Evolutionary conservation across 2,888 invertebrate genomes (phyloP), one percentile per base, ranked within the genome.

Genomic region (Thereva unica): DNA sequence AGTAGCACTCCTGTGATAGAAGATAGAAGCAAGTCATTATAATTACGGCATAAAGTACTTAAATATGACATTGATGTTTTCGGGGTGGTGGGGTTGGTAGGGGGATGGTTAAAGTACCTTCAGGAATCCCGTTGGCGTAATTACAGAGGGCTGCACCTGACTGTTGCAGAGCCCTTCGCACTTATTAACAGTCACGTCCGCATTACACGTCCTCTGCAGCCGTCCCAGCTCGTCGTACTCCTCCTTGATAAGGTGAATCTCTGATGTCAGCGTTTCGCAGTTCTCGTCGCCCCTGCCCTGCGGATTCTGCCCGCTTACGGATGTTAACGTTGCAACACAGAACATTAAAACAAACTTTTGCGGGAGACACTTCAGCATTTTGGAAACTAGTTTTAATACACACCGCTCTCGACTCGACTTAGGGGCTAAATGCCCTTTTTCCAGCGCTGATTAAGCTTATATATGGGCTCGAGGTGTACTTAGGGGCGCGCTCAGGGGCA

Each of bases 91-190:
- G 23, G 23, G 23, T 23, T 1, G 23, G 23, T 45, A 42, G 9
- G 12, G 9, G 37, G 9, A 34, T 34, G 4, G 9, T 12, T 34
- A 23, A 50, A 50, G 72, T 61, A 80, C 80, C 75, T 95, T 95
- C 70, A 92, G 83, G 83, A 95, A 95, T 73, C 95, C 95, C 49
- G 93, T 93, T 4, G 92, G 87, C 10, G 93, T 90, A 67, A 91
- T 88, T 42, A 95, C 93, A 57, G 93, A 94, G 2, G 95, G 95
- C 75, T 94, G 92, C 55, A 95, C 93, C 82, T 93, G 93, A 71
- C 95, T 96, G 72, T 86, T 90, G 78, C 96, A 96, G 71, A 91
- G 88, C 35, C 96, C 96, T 80, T 96, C 96, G 77, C 96, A 96
- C 83, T 95, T 96, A 77, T 92, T 95, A 0, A 96, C 93, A 9